Evolutionary conservation across 2,888 invertebrate genomes (phyloP), one percentile per base, ranked within the genome.

Genomic region (Nezara viridula): DNA sequence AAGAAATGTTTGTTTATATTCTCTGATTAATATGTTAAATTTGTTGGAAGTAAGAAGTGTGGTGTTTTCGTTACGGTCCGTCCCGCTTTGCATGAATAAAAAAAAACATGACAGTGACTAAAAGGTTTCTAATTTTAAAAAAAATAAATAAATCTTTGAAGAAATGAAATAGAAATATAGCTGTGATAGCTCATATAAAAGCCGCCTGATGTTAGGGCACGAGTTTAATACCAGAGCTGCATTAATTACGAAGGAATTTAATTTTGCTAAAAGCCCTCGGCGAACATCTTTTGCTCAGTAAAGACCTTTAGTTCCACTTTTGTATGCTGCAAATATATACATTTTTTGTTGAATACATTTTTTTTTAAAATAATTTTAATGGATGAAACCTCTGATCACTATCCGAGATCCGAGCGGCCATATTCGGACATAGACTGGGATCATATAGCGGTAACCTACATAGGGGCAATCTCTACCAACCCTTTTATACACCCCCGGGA

Each of bases 171-270:
- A 60, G 60, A 60, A 60, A 60, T 60, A 27, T 27, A 16, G 27
- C 60, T 14, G 27, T 27, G 27, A 16, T 60, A 60, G 27, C 16
- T 60, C 60, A 27, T 60, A 60, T 60, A 27, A 32, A 60, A 60
- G 27, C 27, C 27, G 14, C n/a, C 60, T 60, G 27, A 60, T 27
- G 16, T 60, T 55, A n/a, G 9, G 27, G 60, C 27, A 60, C 60
- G 60, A 60, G 27, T 60, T 27, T 60, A 60, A 60, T 60, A 60
- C 60, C 60, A 60, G 27, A 16, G 21, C 77, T 40, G 77, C 40
- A 77, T 77, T 40, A 77, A 77, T 77, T 77, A 44, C 77, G 24
- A 3, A 77, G 77, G 77, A 77, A 77, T 77, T 77, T 77, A 77
- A 77, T 77, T 77, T 77, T 77, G 40, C 77, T 77, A 77, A 77